phyloP scores from a whole-genome alignment of 2,888 invertebrate genomes.

The Nomada goodeniana region DNA sequence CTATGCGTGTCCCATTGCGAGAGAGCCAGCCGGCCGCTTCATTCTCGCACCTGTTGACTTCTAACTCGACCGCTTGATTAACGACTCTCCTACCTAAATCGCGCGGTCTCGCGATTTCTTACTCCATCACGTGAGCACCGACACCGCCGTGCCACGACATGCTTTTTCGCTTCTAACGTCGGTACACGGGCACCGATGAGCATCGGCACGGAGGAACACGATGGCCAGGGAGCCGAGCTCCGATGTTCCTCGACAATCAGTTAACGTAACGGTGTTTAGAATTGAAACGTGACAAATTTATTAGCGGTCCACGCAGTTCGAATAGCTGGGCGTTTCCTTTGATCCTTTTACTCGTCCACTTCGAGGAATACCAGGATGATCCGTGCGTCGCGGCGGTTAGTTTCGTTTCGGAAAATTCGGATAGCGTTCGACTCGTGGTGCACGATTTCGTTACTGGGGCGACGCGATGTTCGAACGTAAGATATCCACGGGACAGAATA shows the following conservation, averaged over 20 bases:
- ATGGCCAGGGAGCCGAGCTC: no score
- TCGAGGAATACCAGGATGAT: no score
- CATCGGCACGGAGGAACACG: no score
- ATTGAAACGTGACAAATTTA: no score
- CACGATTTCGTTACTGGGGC: not conserved
- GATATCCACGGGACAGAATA: not conserved
- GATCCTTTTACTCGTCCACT: no score
- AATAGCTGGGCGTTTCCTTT: no score
- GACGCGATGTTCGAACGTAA: not conserved
- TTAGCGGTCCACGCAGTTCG: no score
- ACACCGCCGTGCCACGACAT: slow-evolving; percentile 33
- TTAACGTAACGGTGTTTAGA: no score
- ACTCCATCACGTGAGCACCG: slow-evolving; percentile 53
- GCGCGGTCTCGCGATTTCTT: slow-evolving; percentile 67
- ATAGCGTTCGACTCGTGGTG: no score
- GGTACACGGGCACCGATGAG: not conserved
- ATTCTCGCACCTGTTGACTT: slow-evolving; percentile 77
- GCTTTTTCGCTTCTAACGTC: slow-evolving; percentile 39
- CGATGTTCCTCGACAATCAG: no score
- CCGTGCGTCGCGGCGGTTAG: no score
- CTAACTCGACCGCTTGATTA: slow-evolving; percentile 74
- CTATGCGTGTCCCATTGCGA: slow-evolving; percentile 69
- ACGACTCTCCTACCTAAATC: slow-evolving; percentile 76
- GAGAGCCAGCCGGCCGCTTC: slow-evolving; percentile 51
- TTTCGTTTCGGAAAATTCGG: no score